Evolutionary conservation across 2,113 vertebrate genomes (phyloP).

Genomic region (Phyllostomus discolor): DNA sequence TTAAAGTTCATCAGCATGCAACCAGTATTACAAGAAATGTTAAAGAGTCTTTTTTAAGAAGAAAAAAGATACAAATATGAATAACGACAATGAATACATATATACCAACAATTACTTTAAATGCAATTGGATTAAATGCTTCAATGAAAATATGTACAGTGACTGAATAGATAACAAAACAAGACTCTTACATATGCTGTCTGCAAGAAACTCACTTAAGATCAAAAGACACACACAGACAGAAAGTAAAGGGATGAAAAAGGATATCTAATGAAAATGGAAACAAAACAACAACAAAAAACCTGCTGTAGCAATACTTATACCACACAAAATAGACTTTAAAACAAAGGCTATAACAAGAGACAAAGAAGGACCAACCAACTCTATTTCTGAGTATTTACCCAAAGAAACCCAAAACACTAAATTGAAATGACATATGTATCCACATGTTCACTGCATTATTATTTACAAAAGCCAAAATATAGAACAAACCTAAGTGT

Average conservation of each 20-base stretch:
- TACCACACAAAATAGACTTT: background rate
- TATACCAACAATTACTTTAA: background rate
- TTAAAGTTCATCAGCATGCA: no score
- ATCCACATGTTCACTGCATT: background rate
- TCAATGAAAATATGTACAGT: background rate
- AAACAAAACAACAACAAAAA: background rate
- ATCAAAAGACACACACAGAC: background rate
- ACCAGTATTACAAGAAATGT: no score
- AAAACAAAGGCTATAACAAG: background rate
- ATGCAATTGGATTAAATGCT: background rate
- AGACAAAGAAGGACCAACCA: background rate
- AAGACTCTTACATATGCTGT: background rate
- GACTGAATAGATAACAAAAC: background rate
- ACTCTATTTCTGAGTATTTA: background rate
- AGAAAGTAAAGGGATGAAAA: background rate
- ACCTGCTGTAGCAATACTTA: background rate
- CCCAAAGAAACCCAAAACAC: background rate
- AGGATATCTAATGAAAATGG: background rate
- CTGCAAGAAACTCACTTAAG: background rate
- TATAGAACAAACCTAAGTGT: background rate
- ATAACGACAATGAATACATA: background rate
- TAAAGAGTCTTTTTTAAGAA: background rate
- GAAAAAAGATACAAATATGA: background rate
- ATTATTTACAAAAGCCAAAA: background rate
- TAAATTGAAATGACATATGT: background rate